Evolutionary conservation across 2,113 vertebrate species (phyloP), one percentile per base, ranked within the genome.

Genomic region (Podocnemis expansa): DNA sequence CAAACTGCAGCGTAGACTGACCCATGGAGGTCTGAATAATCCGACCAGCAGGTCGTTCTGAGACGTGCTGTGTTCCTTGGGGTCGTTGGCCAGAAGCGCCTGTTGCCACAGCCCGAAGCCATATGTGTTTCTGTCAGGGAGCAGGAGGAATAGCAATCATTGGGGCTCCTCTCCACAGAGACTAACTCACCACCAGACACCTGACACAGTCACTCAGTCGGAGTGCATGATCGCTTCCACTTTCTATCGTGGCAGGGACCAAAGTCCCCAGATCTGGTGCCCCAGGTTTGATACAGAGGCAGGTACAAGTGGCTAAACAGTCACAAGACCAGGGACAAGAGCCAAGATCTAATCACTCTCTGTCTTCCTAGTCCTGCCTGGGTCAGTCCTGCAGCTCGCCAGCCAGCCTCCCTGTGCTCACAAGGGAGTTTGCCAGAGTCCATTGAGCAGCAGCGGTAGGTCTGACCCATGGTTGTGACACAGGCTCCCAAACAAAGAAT

Each of bases 401-500:
- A n/a, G 34, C 17, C 16, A 67, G 63, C 63, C 60, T 34, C 31
- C 34, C 60, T 4, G 34, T 7, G 16, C 16, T 34, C 1, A 17
- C 63, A 13, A 5, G 3, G 4, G 17, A 56, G 49, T 14, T 11
- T 11, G 49, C 88, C 41, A 43, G 7, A 5, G 9, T 3, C n/a
- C 58, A 4, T 1, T 10, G n/a, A 1, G 6, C 2, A 49, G 47
- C 5, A 13, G 19, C 55, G 3, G 80, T 55, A n/a, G 80, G 89
- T 31, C 55, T 1, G 79, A 2, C 55, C 29, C 31, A 43, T 2
- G 2, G 0, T 0, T 0, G 4, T 1, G 12, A 5, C 8, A 41
- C 41, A 0, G 0, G 31, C 6, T 63, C 34, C 16, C 34, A 17
- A n/a, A n/a, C 63, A 21, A 67, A 21, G 34, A 21, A 34, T 38